Evolutionary conservation across 2,797 vertebrate genomes (phyloP), one percentile per base, ranked within the genome.

Genomic region (Buceros bicornis): DNA sequence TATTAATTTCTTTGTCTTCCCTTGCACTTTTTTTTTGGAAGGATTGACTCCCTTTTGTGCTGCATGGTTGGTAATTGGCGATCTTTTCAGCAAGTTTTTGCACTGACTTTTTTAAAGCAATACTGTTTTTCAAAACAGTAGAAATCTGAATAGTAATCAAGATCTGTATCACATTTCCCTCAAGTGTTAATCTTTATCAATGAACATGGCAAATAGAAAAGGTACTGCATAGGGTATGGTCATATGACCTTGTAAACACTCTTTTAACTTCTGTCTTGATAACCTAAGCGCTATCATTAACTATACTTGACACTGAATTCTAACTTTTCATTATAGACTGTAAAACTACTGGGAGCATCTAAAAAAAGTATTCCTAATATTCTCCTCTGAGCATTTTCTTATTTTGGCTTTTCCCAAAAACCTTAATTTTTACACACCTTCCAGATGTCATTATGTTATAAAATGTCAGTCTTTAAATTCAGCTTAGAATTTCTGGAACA

Each of bases 91-190:
- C 51, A 65, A 29, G 47, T 35, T 84, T 91, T 87, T 26, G 81
- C 54, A 82, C 4, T 7, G 45, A 57, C 50, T 60, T 80, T 71
- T 94, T 77, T 17, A 80, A 87, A 92, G 83, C 60, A 92, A 51
- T 57, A 56, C 10, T 67, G 26, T 43, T 94, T 62, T 71, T 28
- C 40, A 88, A 85, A 92, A 74, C 60, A 45, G 29, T 35, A 65
- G n/a, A 91, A 90, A 73, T 94, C 45, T 57, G 78, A 97, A 92
- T 60, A 86, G 50, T 50, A 64, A 83, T 33, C 94, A 85, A 95
- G 61, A 93, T 57, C 45, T 80, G 72, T 79, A 91, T 2, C 11
- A 22, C 77, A 69, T 67, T 93, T 90, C 37, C 33, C 80, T 70
- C 33, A 81, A 87, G 12, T 82, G 80, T 95, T 97, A 94, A 83